Conservation (phyloP, 35 echinoderm and acorn worm species). For the Heliocidaris erythrogramma region DNA sequence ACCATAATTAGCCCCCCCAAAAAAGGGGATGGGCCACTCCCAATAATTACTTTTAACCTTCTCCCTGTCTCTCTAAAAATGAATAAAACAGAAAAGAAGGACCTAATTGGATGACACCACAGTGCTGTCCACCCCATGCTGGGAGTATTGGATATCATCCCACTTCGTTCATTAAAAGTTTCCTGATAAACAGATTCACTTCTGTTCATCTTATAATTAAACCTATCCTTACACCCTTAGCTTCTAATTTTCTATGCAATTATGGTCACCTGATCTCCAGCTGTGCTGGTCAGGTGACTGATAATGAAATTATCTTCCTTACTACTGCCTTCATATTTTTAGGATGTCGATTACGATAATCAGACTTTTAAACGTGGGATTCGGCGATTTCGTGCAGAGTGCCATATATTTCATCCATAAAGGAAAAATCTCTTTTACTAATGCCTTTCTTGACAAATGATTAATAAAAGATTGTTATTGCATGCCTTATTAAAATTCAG, state of each 20-base stretch:
- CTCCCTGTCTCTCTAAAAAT: too few relatives aligned
- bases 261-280: background rate
- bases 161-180: background rate
- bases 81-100: too few relatives aligned
- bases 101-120: background rate
- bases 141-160: background rate
- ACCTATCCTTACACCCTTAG: background rate
- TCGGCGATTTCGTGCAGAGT: too few relatives aligned
- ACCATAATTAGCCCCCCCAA: background rate
- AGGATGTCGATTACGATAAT: too few relatives aligned
- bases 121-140: background rate
- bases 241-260: background rate
- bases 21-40: background rate
- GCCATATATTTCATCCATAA: too few relatives aligned
- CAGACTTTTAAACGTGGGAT: too few relatives aligned
- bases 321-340: too few relatives aligned
- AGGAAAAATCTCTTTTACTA: too few relatives aligned
- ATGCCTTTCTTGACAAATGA: too few relatives aligned
- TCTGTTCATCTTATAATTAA: background rate
- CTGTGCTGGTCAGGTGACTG: background rate
- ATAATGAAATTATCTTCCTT: background rate
- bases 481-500: too few relatives aligned
- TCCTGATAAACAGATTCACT: background rate
- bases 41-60: background rate
- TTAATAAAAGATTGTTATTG: too few relatives aligned